Conservation (phyloP, 35 echinoderm and acorn worm genomes). For the Apostichopus californicus region DNA sequence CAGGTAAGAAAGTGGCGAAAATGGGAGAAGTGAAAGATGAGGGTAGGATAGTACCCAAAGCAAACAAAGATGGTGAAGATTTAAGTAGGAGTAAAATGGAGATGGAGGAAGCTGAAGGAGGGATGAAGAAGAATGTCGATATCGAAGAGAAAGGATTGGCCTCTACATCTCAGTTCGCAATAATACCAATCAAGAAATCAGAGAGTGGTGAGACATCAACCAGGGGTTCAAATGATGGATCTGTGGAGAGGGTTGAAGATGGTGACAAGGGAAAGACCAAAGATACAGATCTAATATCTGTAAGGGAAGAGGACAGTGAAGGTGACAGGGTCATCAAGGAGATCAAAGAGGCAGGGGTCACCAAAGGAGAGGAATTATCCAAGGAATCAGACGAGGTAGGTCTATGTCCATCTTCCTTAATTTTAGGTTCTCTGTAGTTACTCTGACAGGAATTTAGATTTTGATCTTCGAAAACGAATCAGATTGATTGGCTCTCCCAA, state of each 20-base stretch:
- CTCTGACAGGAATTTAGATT: no score
- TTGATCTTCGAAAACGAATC: no score
- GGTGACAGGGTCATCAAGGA: not conserved
- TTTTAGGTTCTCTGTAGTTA: no score
- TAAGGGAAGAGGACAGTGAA: not conserved
- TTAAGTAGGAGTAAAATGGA: not conserved
- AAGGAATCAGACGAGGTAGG: not conserved
- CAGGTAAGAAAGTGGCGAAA: no score
- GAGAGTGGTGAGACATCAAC: no score
- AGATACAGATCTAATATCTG: not conserved
- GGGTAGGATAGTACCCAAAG: no score
- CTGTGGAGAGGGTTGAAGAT: not conserved
- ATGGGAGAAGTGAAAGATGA: no score
- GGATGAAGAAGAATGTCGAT: not conserved
- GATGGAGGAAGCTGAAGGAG: not conserved
- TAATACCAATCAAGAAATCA: not conserved
- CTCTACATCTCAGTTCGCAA: not conserved
- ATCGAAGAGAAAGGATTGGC: not conserved
- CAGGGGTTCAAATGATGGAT: not conserved
- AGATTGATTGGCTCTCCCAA: no score
- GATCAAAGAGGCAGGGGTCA: not conserved
- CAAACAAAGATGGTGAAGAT: no score
- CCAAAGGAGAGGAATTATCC: not conserved
- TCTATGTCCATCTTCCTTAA: not conserved
- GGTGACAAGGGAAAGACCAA: not conserved